Evolutionary conservation across 2,113 vertebrate species (phyloP), one percentile per base, ranked within the genome.

Genomic region (Syrmaticus mikado): DNA sequence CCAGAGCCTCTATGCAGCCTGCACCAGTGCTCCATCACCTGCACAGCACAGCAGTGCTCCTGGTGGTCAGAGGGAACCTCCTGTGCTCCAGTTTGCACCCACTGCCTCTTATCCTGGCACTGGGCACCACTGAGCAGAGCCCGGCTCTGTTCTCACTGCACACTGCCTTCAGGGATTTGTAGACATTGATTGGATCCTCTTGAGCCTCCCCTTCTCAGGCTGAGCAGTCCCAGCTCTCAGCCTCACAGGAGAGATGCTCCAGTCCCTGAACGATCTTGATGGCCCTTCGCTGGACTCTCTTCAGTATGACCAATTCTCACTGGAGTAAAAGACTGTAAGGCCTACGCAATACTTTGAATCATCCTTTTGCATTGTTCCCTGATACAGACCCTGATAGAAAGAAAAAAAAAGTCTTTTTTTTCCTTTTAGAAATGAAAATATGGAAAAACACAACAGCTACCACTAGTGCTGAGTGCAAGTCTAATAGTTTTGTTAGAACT

Each of bases 381-480:
- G 38, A 28, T 74, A 74, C 10, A 0, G 0, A 12, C 52, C 46
- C 53, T 52, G 32, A 7, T 22, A 0, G 5, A 6, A n/a, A 12
- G 24, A 34, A 34, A 83, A 43, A 67, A 67, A 16, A 3, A 1
- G 21, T 13, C 7, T 16, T 21, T 68, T 45, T 45, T 14, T 57
- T 57, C 53, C 17, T 32, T 32, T 74, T 13, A 32, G 65, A 84
- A 81, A 88, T 40, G 19, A 41, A 92, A 83, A 70, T 17, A 61
- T 36, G 34, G 58, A 36, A 87, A 89, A 89, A 83, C 30, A 67
- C 12, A 62, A 62, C 14, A 71, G 62, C 32, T 40, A 32, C 34
- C 45, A 57, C 12, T 13, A 71, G 32, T 34, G 71, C 28, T 1
- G 2, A 58, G 24, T 8, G 11, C 10, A 46, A 4, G 22, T 43